Percentiles rank a stretch among this genome's conserved stretches.
phyloP scores from a whole-genome alignment of 2,888 invertebrate genomes.

The Acronicta leporina region DNA sequence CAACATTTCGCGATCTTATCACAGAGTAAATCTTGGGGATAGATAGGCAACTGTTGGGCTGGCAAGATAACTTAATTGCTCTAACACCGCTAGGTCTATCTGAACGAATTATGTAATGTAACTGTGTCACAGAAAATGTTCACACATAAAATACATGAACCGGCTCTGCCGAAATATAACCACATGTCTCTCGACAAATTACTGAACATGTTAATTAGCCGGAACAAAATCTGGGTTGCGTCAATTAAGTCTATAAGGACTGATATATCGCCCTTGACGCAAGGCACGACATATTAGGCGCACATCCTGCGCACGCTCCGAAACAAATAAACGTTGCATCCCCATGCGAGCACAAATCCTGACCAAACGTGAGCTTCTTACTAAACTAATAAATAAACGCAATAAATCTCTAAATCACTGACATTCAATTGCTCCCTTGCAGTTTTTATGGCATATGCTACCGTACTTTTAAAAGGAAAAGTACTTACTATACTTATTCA shows the following conservation, averaged over 20 bases:
- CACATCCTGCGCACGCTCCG: constrained; percentile 80
- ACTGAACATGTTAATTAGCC: constrained; percentile 65
- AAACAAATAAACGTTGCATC: constrained; percentile 81
- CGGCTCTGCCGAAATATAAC: constrained; percentile 47
- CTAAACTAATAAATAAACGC: constrained; percentile 84
- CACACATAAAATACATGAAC: constrained; percentile 42
- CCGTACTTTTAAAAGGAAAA: constrained; percentile 25
- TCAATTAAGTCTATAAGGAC: constrained; percentile 76
- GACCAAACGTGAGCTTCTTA: constrained; percentile 76
- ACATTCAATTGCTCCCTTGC: constrained; percentile 66
- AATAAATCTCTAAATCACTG: constrained; percentile 82
- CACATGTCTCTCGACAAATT: constrained; percentile 68
- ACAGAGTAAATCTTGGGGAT: constrained; percentile 77
- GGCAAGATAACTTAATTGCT: constrained; percentile 83
- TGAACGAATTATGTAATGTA: constrained; percentile 68
- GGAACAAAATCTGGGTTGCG: constrained; percentile 67
- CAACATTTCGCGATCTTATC: constrained; percentile 84
- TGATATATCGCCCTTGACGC: constrained; percentile 79
- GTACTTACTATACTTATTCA: constrained; percentile 20
- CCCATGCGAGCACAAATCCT: constrained; percentile 79
- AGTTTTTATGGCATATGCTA: constrained; percentile 49
- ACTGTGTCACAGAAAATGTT: constrained; percentile 26
- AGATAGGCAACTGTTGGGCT: constrained; percentile 71
- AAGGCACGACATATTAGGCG: constrained; percentile 75
- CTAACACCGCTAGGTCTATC: constrained; percentile 71